Conservation (phyloP, 2,113 vertebrate species). For the Tychaedon coryphoeus region DNA sequence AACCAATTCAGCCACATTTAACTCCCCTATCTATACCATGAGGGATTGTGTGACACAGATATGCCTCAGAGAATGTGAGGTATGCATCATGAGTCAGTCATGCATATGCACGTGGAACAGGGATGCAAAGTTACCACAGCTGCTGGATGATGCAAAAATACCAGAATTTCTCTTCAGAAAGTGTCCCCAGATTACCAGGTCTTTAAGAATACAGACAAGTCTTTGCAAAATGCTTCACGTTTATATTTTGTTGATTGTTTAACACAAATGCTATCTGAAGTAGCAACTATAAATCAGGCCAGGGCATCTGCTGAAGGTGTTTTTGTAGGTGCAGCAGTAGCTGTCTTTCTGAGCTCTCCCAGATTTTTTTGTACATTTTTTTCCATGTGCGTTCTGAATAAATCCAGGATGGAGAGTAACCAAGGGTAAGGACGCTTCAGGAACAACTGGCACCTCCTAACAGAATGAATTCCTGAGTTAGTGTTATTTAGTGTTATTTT, state of each 20-base stretch:
- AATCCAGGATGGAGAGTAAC: neutral
- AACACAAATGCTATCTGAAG: neutral
- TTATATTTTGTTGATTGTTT: neutral
- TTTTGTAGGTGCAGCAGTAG: neutral
- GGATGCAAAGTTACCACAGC: neutral
- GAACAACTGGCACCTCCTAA: constrained; percentile 29
- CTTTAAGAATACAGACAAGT: neutral
- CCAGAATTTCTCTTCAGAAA: neutral
- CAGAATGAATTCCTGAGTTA: constrained; percentile 12
- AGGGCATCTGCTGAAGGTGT: neutral
- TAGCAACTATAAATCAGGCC: neutral
- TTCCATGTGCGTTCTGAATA: neutral
- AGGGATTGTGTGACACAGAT: neutral
- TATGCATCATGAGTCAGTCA: neutral
- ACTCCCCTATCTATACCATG: neutral
- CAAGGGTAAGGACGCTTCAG: neutral
- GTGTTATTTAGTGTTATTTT: constrained; percentile 66
- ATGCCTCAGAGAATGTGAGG: neutral
- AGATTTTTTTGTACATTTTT: neutral
- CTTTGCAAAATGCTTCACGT: neutral
- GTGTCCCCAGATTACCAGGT: neutral
- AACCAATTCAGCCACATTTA: neutral
- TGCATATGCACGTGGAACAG: neutral
- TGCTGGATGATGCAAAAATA: neutral
- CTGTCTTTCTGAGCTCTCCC: neutral